Conservation (phyloP, 2,113 vertebrate species). For the Ictidomys tridecemlineatus region DNA sequence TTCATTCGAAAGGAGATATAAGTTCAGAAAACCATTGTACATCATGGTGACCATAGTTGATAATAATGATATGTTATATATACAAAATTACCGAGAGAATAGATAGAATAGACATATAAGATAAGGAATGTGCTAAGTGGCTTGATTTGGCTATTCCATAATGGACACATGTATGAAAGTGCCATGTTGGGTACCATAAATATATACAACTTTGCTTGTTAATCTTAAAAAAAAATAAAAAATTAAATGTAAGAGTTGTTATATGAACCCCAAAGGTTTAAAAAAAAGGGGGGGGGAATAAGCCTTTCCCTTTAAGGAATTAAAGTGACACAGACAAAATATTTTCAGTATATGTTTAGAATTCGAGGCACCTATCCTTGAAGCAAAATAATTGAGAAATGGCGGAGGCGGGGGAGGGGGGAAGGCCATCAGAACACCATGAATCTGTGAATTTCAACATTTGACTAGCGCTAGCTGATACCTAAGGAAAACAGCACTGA, state of each 20-base stretch:
- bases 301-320: neutral
- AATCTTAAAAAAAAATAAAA: neutral
- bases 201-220: neutral
- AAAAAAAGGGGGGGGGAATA: too few species aligned
- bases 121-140: neutral
- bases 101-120: neutral
- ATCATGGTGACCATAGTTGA: neutral
- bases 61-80: neutral
- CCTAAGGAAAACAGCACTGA: too few species aligned
- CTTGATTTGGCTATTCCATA: neutral
- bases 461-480: fast-evolving
- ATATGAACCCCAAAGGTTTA: neutral
- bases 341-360: neutral
- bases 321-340: neutral
- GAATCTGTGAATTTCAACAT: neutral
- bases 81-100: too few species aligned
- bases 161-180: neutral
- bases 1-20: neutral
- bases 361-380: neutral
- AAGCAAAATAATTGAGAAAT: neutral
- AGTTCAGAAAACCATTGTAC: too few species aligned
- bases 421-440: neutral
- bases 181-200: too few species aligned
- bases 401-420: too few species aligned
- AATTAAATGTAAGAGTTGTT: neutral